Evolutionary conservation across 2,113 vertebrate genomes (phyloP), one percentile per base, ranked within the genome.

Genomic region (Rhodinocichla rosea): DNA sequence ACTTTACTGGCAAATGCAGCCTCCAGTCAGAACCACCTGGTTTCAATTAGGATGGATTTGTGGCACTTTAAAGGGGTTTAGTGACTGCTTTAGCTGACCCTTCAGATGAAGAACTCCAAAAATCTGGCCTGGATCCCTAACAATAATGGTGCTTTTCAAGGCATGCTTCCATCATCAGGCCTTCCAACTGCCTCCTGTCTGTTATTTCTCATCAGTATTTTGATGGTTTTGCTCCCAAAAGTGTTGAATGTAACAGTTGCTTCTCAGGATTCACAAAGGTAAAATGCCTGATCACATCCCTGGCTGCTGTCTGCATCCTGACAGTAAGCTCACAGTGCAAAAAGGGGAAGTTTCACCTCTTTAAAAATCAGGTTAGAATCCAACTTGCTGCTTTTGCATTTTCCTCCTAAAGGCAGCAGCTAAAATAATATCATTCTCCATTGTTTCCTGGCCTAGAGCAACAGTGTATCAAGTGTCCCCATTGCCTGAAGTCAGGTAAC

Each of bases 121-220:
- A 93, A 87, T 84, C 83, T 92, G 90, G 85, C 68, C 65, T 90
- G 83, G 68, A 90, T 94, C 63, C 59, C 53, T 75, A 90, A 81
- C 3, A 63, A 35, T 60, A 79, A 69, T 0, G 0, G 59, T 42
- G 45, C 39, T 97, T 94, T 65, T 82, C 81, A 69, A 85, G 67
- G 44, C 69, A 68, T 33, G 76, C 68, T 88, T 96, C 88, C 59
- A 76, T 83, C 60, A 57, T 62, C 74, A 86, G 22, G 49, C 53
- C 83, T 81, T 56, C 26, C 83, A 75, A 83, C 15, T 24, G 37
- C 56, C 44, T 90, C 64, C 57, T 78, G 53, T 33, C 60, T 1
- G 0, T 39, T 55, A 0, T 64, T 78, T 91, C 47, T 75, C 73
- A 52, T 71, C 23, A 53, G 49, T 87, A 56, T 93, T 90, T 86